These are phyloP conservation scores for Nomia melanderi DNA, from an alignment of 1,140 invertebrate species.

Conservation along the genomic window DNA sequence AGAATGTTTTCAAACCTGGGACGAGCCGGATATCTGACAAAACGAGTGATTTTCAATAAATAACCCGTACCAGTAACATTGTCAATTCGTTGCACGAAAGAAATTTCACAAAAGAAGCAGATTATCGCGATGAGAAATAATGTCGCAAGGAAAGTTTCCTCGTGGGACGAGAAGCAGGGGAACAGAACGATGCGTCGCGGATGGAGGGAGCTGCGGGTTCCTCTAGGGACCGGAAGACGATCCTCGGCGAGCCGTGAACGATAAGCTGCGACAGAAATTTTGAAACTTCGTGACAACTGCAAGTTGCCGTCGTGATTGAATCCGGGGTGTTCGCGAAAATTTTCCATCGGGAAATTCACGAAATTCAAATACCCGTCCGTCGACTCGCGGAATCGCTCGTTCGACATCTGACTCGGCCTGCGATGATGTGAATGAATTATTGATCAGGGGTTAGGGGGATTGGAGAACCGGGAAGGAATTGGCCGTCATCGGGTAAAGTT, in stretches of 20 bases:
- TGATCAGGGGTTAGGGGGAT: background rate
- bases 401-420: conserved; percentile 7
- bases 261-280: conserved; percentile 5
- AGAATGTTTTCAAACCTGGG: too few species aligned
- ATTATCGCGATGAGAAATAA: background rate
- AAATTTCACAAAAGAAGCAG: background rate
- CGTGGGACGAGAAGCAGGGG: background rate
- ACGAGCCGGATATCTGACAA: too few species aligned
- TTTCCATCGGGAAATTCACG: background rate
- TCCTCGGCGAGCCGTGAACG: background rate
- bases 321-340: background rate
- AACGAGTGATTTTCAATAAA: too few species aligned
- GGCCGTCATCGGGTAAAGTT: conserved; percentile 31
- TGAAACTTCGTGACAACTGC: background rate
- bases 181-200: background rate
- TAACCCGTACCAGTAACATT: too few species aligned
- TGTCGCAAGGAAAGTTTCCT: background rate
- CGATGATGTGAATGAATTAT: conserved; percentile 49
- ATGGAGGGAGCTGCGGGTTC: background rate
- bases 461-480: conserved; percentile 2
- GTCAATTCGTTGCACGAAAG: too few species aligned
- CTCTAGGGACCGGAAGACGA: background rate
- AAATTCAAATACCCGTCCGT: conserved; percentile 22
- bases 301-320: background rate
- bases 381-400: conserved; percentile 3